Percentiles rank a stretch among this genome's conserved stretches.
phyloP scores from a whole-genome alignment of 92 coral and sea anemone species.

The Desmophyllum pertusum region DNA sequence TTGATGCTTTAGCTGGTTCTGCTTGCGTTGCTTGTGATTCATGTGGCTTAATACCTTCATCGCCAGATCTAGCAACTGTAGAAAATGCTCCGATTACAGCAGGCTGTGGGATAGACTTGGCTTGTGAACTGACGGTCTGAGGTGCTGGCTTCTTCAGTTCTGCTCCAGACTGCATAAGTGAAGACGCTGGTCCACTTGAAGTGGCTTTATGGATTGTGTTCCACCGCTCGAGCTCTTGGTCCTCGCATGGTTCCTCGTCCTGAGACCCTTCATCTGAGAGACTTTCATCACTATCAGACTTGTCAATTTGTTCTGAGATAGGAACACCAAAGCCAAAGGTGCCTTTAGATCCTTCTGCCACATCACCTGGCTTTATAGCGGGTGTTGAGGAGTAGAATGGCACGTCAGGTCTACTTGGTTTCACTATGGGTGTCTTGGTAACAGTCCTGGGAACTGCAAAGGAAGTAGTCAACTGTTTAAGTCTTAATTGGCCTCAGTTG shows the following conservation, averaged over 20 bases:
- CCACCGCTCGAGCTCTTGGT: constrained; percentile 16
- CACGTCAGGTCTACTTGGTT: constrained; percentile 19
- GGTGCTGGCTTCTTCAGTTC: background rate
- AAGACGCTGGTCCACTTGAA: background rate
- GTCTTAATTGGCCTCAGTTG: background rate
- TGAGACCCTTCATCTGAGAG: background rate
- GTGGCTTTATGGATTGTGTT: background rate
- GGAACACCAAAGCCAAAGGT: background rate
- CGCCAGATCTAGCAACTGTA: background rate
- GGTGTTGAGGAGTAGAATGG: constrained; percentile 66
- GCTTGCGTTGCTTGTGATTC: constrained; percentile 2
- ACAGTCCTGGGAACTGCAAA: constrained; percentile 7
- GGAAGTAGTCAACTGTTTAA: background rate
- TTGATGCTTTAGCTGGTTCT: constrained; percentile 2
- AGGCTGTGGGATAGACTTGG: background rate
- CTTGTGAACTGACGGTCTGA: background rate
- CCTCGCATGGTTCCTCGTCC: background rate
- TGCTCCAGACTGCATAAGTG: background rate
- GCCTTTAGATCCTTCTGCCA: background rate
- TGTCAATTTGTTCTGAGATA: background rate
- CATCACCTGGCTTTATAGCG: constrained; percentile 4
- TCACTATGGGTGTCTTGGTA: constrained; percentile 50
- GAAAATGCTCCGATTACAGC: constrained; percentile 22
- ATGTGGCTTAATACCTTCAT: background rate
- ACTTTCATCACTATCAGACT: background rate